phyloP scores from a whole-genome alignment of 2,888 invertebrate species.

The Phymatocera aterrima region DNA sequence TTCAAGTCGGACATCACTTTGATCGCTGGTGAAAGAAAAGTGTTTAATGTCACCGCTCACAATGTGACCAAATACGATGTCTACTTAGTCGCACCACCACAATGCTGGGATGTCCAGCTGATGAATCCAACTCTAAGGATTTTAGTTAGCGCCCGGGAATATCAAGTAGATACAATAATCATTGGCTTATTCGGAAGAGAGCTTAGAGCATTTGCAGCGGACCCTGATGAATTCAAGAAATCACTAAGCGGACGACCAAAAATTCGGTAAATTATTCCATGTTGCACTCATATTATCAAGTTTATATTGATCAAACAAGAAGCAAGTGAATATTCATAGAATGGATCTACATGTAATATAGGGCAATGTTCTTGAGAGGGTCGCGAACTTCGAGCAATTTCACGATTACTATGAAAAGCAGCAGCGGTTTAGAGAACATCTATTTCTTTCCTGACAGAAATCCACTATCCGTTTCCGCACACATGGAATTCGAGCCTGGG shows the following conservation, averaged over 20 bases:
- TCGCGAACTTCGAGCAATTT: conserved; percentile 65
- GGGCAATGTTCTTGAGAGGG: conserved; percentile 70
- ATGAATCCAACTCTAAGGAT: conserved; percentile 61
- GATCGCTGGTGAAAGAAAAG: conserved; percentile 63
- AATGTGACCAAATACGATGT: conserved; percentile 67
- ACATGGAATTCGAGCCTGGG: conserved; percentile 79
- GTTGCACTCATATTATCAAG: not conserved
- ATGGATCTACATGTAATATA: conserved; percentile 54
- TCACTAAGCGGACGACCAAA: conserved; percentile 80
- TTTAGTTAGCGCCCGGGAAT: conserved; percentile 63
- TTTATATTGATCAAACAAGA: not conserved
- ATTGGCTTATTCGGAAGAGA: conserved; percentile 71
- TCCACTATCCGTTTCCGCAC: conserved; percentile 78
- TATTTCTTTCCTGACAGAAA: conserved; percentile 77
- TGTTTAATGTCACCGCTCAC: conserved; percentile 68
- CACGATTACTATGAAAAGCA: conserved; percentile 67
- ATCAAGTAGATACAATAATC: conserved; percentile 73
- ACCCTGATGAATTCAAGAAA: conserved; percentile 78
- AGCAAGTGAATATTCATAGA: not conserved
- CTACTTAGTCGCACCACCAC: conserved; percentile 65
- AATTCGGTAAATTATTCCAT: conserved; percentile 75
- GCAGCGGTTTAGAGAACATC: conserved; percentile 75
- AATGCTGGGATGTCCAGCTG: conserved; percentile 68
- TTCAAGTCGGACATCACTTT: conserved; percentile 56
- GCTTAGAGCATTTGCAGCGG: conserved; percentile 76